phyloP scores from a whole-genome alignment of 2,113 vertebrate genomes.

The Gasterosteus aculeatus region DNA sequence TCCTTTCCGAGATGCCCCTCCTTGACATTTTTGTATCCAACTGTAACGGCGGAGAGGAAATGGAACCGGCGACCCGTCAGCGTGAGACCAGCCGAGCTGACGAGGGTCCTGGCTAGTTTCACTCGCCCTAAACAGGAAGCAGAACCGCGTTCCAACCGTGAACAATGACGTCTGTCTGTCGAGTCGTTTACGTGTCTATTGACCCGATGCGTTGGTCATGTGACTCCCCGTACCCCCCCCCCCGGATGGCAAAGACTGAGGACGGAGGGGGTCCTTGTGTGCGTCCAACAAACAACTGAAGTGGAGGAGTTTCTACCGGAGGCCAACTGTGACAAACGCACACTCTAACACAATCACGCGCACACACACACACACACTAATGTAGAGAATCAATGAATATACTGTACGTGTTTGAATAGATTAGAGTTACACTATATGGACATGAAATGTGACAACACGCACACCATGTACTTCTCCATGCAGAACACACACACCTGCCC shows the following conservation, averaged over 20 bases:
- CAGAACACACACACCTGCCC: conserved; percentile 53
- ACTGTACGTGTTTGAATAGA: conserved; percentile 77
- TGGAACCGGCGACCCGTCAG: neutral
- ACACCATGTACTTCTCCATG: conserved; percentile 45
- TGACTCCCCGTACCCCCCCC: conserved; percentile 34
- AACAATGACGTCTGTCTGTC: conserved; percentile 40
- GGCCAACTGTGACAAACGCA: conserved; percentile 83
- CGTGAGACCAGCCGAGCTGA: neutral
- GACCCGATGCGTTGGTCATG: conserved; percentile 13
- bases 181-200: conserved; percentile 7
- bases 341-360: conserved; percentile 30
- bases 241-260: conserved; percentile 22
- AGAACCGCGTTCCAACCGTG: conserved; percentile 30
- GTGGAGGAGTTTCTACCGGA: conserved; percentile 76
- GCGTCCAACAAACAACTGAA: conserved; percentile 56
- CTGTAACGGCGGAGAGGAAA: neutral
- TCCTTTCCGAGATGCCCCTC: neutral
- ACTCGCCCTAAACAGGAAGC: conserved; percentile 36
- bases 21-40: neutral
- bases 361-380: conserved; percentile 52
- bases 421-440: conserved; percentile 71
- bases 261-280: conserved; percentile 18
- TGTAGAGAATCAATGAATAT: conserved; percentile 77
- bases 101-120: conserved; percentile 29
- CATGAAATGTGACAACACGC: conserved; percentile 65